Percentiles rank a stretch among this genome's conserved stretches.
These are phyloP conservation scores for Xestia rhomboidea DNA, from an alignment of 2,888 invertebrate genomes.

Conservation along the genomic window DNA sequence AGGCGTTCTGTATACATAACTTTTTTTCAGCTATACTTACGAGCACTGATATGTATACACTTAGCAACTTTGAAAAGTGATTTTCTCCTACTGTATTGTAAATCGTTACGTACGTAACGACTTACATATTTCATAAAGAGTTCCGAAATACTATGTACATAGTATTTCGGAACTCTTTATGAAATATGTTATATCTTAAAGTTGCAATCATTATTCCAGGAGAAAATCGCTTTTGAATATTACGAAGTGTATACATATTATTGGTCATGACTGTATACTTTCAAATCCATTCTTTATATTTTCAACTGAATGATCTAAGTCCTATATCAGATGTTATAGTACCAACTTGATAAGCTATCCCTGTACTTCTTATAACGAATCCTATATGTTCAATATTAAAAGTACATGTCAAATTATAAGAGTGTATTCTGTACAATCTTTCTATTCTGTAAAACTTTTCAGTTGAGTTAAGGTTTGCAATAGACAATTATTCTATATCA, in stretches of 20 bases:
- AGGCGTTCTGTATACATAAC: slow-evolving; percentile 17
- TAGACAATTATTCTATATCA: slow-evolving; percentile 85
- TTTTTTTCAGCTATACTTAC: background rate
- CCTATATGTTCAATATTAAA: slow-evolving; percentile 55
- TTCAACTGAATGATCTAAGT: slow-evolving; percentile 19
- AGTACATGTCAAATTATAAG: slow-evolving; percentile 58
- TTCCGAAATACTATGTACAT: background rate
- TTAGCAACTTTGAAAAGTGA: background rate
- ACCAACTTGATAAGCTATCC: slow-evolving; percentile 53
- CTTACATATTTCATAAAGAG: background rate
- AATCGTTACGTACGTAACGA: background rate
- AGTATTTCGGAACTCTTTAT: background rate
- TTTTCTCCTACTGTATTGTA: background rate
- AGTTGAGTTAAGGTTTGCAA: slow-evolving; percentile 71
- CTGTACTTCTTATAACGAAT: slow-evolving; percentile 57
- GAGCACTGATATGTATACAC: background rate
- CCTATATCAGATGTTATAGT: slow-evolving; percentile 32
- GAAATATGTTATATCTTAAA: background rate
- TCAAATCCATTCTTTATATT: slow-evolving; percentile 56
- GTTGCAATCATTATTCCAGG: background rate
- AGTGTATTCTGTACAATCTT: slow-evolving; percentile 52
- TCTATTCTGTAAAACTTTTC: no score
- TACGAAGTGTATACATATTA: background rate
- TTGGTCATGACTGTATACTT: background rate
- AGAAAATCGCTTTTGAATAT: slow-evolving; percentile 2